Conservation (phyloP, 2,888 invertebrate species). For the Pollenia labialis region DNA sequence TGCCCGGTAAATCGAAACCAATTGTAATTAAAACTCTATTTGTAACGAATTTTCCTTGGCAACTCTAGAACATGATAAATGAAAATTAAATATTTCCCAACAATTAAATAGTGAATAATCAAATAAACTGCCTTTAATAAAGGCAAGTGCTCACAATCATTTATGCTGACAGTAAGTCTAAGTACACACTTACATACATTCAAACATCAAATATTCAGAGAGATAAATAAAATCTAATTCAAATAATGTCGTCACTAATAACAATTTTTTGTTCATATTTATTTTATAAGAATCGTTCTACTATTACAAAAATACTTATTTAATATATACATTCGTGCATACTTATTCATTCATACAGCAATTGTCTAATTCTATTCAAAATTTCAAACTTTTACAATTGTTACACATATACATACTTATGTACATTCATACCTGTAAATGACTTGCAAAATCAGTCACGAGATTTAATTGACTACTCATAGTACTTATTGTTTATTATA, state of each 20-base stretch:
- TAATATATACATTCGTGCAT: neutral
- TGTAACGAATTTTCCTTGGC: neutral
- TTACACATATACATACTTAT: neutral
- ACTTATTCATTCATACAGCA: neutral
- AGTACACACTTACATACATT: neutral
- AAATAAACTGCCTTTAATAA: constrained; percentile 48
- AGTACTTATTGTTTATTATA: no score
- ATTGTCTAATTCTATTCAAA: neutral
- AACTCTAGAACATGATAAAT: constrained; percentile 57
- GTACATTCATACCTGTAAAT: neutral
- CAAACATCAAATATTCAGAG: neutral
- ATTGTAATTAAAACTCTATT: no score
- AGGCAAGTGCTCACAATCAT: constrained; percentile 39
- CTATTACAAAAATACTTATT: neutral
- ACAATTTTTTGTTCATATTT: constrained; percentile 1
- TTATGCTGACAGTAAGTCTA: neutral
- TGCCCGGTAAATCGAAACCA: neutral
- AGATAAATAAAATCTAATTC: constrained; percentile 19
- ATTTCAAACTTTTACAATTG: neutral
- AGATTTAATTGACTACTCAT: neutral
- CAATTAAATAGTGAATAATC: constrained; percentile 63
- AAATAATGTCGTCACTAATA: constrained; percentile 35
- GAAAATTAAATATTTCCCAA: constrained; percentile 51
- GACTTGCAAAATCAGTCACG: constrained; percentile 12
- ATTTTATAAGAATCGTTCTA: constrained; percentile 5